A percentile compares a stretch with the other conserved stretches of the same genome.
These are phyloP conservation scores for Ovis aries DNA, from an alignment of 2,113 vertebrate genomes.

Conservation along the genomic window ARS-UI_Ramb_v3.0 NC_056054.1:144276001-144276500, in stretches of 20 bases:
- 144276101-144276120: neutral
- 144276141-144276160: neutral
- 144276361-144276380: neutral
- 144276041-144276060: neutral
- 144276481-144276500: too few relatives aligned
- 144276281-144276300: neutral
- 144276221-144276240: neutral
- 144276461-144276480: too few relatives aligned
- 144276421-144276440: too few relatives aligned
- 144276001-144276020: neutral
- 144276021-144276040: neutral
- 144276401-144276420: rapidly evolving
- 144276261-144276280: neutral
- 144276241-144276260: neutral
- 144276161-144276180: neutral
- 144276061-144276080: neutral
- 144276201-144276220: neutral
- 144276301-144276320: neutral
- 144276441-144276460: too few relatives aligned
- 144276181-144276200: neutral
- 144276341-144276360: neutral
- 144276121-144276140: neutral
- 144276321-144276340: neutral
- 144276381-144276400: neutral
- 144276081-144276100: neutral